A percentile compares a stretch with the other conserved stretches of the same genome.
These are phyloP conservation scores for Epizoanthus illoricatus DNA, from an alignment of 92 coral and sea anemone genomes.

Conservation along the genomic window DNA sequence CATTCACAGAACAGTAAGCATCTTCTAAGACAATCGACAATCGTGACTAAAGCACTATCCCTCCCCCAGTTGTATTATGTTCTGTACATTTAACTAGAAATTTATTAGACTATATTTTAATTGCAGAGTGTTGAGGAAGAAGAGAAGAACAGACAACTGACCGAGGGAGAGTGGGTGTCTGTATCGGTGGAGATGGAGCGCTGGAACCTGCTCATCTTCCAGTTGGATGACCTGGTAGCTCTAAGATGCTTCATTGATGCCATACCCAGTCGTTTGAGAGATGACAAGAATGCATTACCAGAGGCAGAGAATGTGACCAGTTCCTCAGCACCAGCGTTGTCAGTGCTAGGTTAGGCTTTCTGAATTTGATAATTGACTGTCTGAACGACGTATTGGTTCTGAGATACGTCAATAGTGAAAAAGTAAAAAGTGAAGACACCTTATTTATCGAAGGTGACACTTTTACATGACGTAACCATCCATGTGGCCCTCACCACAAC, in stretches of 20 bases:
- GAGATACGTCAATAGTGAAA: too few relatives aligned
- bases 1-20: too few relatives aligned
- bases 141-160: constrained; percentile 58
- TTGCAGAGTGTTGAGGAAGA: constrained; percentile 62
- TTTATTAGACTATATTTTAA: background rate
- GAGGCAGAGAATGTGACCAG: background rate
- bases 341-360: constrained; percentile 66
- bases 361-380: background rate
- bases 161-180: constrained; percentile 94
- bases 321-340: constrained; percentile 40
- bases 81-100: background rate
- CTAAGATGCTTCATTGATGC: constrained; percentile 40
- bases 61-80: background rate
- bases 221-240: constrained; percentile 81
- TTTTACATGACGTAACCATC: too few relatives aligned
- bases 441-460: too few relatives aligned
- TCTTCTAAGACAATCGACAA: too few relatives aligned
- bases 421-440: too few relatives aligned
- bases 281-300: background rate
- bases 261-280: constrained; percentile 38
- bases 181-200: too few relatives aligned
- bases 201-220: constrained; percentile 89
- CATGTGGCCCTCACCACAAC: too few relatives aligned
- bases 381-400: too few relatives aligned
- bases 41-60: too few relatives aligned